Evolutionary conservation across 1,140 invertebrate genomes (phyloP).

Genomic region (Steinernema khuongi): DNA sequence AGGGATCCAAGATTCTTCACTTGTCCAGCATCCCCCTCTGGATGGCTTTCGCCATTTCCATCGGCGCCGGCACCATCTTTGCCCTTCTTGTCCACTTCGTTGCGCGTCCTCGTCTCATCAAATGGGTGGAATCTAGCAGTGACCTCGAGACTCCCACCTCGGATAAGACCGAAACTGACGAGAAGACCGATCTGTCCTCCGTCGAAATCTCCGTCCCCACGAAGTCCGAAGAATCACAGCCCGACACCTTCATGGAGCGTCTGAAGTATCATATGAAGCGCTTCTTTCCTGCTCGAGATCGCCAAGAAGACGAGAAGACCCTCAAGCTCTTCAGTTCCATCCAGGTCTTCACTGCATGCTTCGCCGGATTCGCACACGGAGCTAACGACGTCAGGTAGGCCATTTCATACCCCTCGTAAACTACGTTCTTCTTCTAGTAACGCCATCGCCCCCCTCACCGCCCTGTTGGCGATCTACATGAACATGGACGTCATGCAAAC

Average conservation of each 20-base stretch:
- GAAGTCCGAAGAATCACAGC: neutral
- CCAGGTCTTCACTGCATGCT: conserved; percentile 80
- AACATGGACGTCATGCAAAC: conserved; percentile 29
- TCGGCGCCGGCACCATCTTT: conserved; percentile 25
- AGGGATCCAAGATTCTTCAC: conserved; percentile 71
- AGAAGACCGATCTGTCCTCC: no score
- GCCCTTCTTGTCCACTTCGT: conserved; percentile 26
- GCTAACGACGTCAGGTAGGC: conserved; percentile 62
- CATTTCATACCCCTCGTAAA: conserved; percentile 15
- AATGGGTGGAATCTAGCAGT: neutral
- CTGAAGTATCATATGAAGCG: conserved; percentile 39
- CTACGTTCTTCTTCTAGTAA: conserved; percentile 33
- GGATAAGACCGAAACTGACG: no score
- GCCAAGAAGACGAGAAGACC: conserved; percentile 43
- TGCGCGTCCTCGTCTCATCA: conserved; percentile 16
- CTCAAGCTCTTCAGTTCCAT: conserved; percentile 60
- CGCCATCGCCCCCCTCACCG: conserved; percentile 43
- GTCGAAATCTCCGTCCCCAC: neutral
- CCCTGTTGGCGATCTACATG: conserved; percentile 32
- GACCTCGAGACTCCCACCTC: neutral
- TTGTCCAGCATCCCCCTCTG: conserved; percentile 40
- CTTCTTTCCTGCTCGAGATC: conserved; percentile 43
- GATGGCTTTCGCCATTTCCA: conserved; percentile 36
- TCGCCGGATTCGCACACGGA: conserved; percentile 94
- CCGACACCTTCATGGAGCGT: conserved; percentile 16